Percentiles rank a stretch among this genome's conserved stretches.
Evolutionary conservation across 53 echinoderm and acorn worm genomes (phyloP).

Genomic region (Holothuria scabra): DNA sequence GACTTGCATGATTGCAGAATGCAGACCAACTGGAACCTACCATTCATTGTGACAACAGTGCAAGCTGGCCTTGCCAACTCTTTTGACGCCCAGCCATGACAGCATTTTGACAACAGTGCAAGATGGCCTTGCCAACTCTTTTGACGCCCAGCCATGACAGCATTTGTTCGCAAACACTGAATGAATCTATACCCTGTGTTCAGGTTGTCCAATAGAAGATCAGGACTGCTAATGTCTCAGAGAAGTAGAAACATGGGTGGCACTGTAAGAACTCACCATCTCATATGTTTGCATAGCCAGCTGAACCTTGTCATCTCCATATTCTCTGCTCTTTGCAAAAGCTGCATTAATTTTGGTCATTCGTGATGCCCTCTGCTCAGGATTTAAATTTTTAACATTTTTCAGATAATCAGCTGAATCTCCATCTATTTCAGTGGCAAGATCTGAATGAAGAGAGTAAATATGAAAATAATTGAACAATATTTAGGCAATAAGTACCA

Average conservation of each 20-base stretch:
- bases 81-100: too few relatives aligned
- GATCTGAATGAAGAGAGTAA: constrained; percentile 53
- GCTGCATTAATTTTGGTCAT: constrained; percentile 83
- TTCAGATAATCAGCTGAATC: constrained; percentile 77
- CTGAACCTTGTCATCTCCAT: constrained; percentile 96
- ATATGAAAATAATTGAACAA: neutral
- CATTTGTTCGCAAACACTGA: too few relatives aligned
- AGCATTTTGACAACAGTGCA: too few relatives aligned
- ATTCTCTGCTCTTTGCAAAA: constrained; percentile 91
- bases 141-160: too few relatives aligned
- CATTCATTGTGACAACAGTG: too few relatives aligned
- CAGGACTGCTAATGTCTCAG: too few relatives aligned
- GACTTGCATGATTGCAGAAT: too few relatives aligned
- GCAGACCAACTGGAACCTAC: too few relatives aligned
- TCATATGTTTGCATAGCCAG: constrained; percentile 99
- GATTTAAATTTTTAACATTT: constrained; percentile 68
- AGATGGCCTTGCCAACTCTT: too few relatives aligned
- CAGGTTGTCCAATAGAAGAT: too few relatives aligned
- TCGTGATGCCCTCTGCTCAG: constrained; percentile 70
- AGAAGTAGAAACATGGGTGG: neutral
- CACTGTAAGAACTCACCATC: constrained; percentile 65
- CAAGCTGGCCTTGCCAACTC: too few relatives aligned
- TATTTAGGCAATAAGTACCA: neutral
- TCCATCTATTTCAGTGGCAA: constrained; percentile 83
- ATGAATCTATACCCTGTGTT: too few relatives aligned